These are phyloP conservation scores for Notocelia uddmanniana DNA, from an alignment of 2,888 invertebrate species.

Conservation along the genomic window DNA sequence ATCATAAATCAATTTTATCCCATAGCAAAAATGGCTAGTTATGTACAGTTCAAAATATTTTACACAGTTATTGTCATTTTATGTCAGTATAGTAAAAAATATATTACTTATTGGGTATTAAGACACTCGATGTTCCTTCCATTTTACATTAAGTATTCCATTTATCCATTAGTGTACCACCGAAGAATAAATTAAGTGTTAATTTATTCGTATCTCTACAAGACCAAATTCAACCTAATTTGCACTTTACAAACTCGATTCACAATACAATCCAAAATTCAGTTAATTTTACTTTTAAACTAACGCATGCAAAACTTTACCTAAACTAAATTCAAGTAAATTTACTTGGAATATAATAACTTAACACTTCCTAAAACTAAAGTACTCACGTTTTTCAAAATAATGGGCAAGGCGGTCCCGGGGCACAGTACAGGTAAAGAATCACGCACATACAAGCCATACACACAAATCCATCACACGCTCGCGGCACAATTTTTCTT, in stretches of 20 bases:
- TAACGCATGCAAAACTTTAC: slow-evolving; percentile 3
- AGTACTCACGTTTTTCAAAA: slow-evolving; percentile 57
- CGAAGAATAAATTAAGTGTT: not conserved
- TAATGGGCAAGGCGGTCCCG: slow-evolving; percentile 68
- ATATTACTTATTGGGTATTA: not conserved
- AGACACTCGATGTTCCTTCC: not conserved
- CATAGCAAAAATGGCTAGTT: no score
- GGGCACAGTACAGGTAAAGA: slow-evolving; percentile 74
- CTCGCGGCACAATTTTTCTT: slow-evolving; percentile 83
- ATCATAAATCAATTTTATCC: no score
- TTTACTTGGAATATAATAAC: not conserved
- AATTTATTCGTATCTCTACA: not conserved
- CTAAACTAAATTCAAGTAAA: not conserved
- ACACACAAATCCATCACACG: slow-evolving; percentile 79
- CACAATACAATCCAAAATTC: not conserved
- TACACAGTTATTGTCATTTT: no score
- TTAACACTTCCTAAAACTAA: not conserved
- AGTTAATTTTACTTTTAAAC: not conserved
- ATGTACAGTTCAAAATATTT: no score
- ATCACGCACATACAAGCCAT: slow-evolving; percentile 77
- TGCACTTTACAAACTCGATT: not conserved
- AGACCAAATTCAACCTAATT: not conserved
- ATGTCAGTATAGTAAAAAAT: no score
- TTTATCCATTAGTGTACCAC: not conserved
- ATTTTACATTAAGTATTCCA: not conserved